Conservation (phyloP, 2,797 vertebrate species). For the Siniperca obscura region DNA sequence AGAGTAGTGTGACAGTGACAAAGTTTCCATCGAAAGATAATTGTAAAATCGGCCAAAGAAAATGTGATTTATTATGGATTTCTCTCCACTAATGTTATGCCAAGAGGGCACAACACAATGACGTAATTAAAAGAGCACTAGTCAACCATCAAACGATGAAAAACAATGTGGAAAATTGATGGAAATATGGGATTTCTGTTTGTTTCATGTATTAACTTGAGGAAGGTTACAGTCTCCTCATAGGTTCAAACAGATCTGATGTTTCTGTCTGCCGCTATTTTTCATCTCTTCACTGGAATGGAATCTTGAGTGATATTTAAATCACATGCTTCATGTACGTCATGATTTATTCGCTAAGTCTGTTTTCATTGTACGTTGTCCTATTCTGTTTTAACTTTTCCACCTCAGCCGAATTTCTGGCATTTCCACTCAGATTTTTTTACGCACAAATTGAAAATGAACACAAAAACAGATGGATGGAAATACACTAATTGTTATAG, state of each 20-base stretch:
- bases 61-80: not conserved
- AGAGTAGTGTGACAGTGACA: not conserved
- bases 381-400: not conserved
- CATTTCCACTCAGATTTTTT: not conserved
- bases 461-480: not conserved
- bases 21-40: not conserved
- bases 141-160: too few species aligned
- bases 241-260: not conserved
- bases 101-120: not conserved
- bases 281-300: not conserved
- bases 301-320: not conserved
- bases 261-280: not conserved
- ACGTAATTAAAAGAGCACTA: too few species aligned
- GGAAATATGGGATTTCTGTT: too few species aligned
- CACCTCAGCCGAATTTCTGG: not conserved
- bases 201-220: too few species aligned
- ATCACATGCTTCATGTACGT: not conserved
- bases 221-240: too few species aligned
- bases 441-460: not conserved
- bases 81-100: not conserved
- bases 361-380: not conserved
- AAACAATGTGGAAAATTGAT: too few species aligned
- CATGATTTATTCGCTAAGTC: too few species aligned
- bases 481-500: conserved; percentile 20
- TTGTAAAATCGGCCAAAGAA: not conserved